A percentile compares a stretch with the other conserved stretches of the same genome.
phyloP scores from a whole-genome alignment of 2,113 vertebrate genomes.

The rat (Rattus norvegicus) region GRCr8 NC_086022.1:134921001-134921500 shows the following conservation, averaged over 20 bases:
- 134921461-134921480: background rate
- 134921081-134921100: background rate
- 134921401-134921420: background rate
- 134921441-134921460: slow-evolving; percentile 1
- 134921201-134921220: background rate
- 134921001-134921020: background rate
- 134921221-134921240: background rate
- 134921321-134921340: background rate
- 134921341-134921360: background rate
- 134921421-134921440: slow-evolving; percentile 23
- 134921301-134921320: background rate
- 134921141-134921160: background rate
- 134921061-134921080: background rate
- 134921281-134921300: background rate
- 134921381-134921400: background rate
- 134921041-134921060: too few species aligned
- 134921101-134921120: slow-evolving; percentile 19
- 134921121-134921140: background rate
- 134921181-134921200: background rate
- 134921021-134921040: background rate
- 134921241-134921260: background rate
- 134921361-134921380: background rate
- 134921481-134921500: background rate
- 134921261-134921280: background rate
- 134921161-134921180: background rate